phyloP scores from a whole-genome alignment of 92 coral and sea anemone species.

The Phenganax marumi region DNA sequence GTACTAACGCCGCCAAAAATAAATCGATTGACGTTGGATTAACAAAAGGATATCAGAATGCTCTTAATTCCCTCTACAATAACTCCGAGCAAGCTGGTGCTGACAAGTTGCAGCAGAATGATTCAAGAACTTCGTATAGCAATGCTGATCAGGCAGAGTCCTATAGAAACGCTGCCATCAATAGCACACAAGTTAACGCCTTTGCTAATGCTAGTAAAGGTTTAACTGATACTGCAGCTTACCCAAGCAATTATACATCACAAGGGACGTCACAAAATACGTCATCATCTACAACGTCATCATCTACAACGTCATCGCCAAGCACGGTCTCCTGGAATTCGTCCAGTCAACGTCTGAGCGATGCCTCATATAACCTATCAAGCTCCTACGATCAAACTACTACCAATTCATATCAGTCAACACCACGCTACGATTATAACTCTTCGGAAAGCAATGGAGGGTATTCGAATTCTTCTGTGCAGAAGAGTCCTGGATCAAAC shows the following conservation, averaged over 20 bases:
- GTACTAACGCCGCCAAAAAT: not conserved
- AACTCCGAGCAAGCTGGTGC: no score
- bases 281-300: slow-evolving; percentile 20
- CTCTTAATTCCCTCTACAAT: no score
- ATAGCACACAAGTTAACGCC: not conserved
- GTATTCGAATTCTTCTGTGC: not conserved
- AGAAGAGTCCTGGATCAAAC: not conserved
- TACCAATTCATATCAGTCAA: not conserved
- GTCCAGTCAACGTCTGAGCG: not conserved
- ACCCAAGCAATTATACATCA: slow-evolving; percentile 10
- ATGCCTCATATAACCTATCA: not conserved
- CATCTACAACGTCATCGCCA: slow-evolving; percentile 4
- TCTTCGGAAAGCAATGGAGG: slow-evolving; percentile 14
- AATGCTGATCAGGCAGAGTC: not conserved
- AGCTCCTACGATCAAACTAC: not conserved
- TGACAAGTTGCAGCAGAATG: no score
- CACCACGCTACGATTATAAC: not conserved
- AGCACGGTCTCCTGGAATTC: not conserved
- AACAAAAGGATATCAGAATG: not conserved
- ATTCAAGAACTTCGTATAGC: not conserved
- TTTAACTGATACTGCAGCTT: not conserved
- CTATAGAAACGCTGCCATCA: not conserved
- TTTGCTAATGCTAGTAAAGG: not conserved
- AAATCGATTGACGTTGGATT: not conserved
- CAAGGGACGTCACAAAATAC: slow-evolving; percentile 2